Evolutionary conservation across 1,140 invertebrate species (phyloP), one percentile per base, ranked within the genome.

Genomic region (Trichoplusia ni): DNA sequence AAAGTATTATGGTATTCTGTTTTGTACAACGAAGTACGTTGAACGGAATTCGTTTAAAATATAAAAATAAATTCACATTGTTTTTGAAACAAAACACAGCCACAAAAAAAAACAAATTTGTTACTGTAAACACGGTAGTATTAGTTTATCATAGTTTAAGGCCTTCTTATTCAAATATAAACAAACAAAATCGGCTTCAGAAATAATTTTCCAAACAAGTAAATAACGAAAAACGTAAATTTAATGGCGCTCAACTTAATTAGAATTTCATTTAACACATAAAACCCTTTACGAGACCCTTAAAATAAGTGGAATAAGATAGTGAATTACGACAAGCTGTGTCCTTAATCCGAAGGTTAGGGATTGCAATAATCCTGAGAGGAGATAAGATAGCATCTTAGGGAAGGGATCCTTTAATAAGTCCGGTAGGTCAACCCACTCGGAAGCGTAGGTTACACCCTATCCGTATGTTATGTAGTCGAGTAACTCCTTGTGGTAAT

Each of bases 351-450:
- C 40, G 25, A 13, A 42, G 37, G 53, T 35, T 2, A n/a, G 33
- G 31, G 44, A 37, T 42, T 61, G 58, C 66, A 66, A 64, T 73
- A 73, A 69, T 67, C 67, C 60, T 42, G 59, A 64, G 67, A 46
- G 59, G 27, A 35, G 27, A 35, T 25, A 35, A 67, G 69, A 71
- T 68, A 54, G 54, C 44, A 69, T 69, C 29, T 4, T 2, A 47
- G 61, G 51, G 60, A 42, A 42, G 66, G 42, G 35, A 42, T 64
- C 71, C 54, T 73, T 73, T 73, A 67, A 69, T 73, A 73, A 69
- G 54, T 51, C 47, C 63, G 67, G 69, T 69, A 67, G 67, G 49
- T 63, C 67, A 56, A 31, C 4, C 44, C 40, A 53, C 31, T 40
- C 40, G 47, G 38, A 25, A 25, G 54, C 38, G 37, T 44, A 58